A percentile compares a stretch with the other conserved stretches of the same genome.
These are phyloP conservation scores for Endotricha flammealis DNA, from an alignment of 2,888 invertebrate species.

Conservation along the genomic window DNA sequence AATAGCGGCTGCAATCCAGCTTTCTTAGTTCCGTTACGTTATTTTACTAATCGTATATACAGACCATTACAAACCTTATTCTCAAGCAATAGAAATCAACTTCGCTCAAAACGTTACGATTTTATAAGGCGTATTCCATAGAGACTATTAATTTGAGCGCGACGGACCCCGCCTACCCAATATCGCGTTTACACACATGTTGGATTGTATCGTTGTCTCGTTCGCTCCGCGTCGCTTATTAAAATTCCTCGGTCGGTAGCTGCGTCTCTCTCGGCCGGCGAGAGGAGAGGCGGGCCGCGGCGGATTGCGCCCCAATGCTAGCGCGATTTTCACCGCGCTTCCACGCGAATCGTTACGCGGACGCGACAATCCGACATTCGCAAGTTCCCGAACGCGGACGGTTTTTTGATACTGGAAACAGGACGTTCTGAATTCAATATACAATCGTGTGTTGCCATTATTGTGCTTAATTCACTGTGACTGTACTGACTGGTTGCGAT, in stretches of 20 bases:
- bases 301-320: slow-evolving; percentile 66
- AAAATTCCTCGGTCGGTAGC: slow-evolving; percentile 73
- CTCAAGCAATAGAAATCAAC: slow-evolving; percentile 21
- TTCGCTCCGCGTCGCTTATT: slow-evolving; percentile 74
- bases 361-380: slow-evolving; percentile 42
- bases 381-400: slow-evolving; percentile 37
- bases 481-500: slow-evolving; percentile 24
- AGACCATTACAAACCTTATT: slow-evolving; percentile 31
- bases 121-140: slow-evolving; percentile 69
- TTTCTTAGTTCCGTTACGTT: slow-evolving; percentile 48
- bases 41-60: slow-evolving; percentile 30
- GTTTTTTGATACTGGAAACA: slow-evolving; percentile 22
- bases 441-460: slow-evolving; percentile 31
- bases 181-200: slow-evolving; percentile 75
- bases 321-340: slow-evolving; percentile 72
- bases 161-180: slow-evolving; percentile 73
- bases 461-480: slow-evolving; percentile 39
- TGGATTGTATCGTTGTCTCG: slow-evolving; percentile 63
- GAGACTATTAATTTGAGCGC: slow-evolving; percentile 76
- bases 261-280: slow-evolving; percentile 62
- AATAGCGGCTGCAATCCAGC: slow-evolving; percentile 74
- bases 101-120: slow-evolving; percentile 19
- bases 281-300: slow-evolving; percentile 61
- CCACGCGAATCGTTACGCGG: slow-evolving; percentile 69
- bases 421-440: slow-evolving; percentile 25